phyloP scores from a whole-genome alignment of 2,888 invertebrate genomes.

The Drosophila picticornis region DNA sequence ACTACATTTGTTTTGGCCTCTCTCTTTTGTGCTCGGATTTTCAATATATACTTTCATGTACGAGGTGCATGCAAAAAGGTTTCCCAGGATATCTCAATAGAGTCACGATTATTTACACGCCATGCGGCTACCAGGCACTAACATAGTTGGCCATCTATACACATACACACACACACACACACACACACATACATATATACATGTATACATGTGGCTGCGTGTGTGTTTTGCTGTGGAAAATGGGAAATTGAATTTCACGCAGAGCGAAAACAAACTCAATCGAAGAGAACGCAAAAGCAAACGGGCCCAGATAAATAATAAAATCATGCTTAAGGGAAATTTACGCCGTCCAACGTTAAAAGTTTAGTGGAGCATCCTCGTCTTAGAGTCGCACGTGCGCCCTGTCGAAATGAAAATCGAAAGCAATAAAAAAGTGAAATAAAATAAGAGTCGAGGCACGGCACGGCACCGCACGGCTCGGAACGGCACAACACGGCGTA shows the following conservation, averaged over 20 bases:
- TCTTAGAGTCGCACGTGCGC: constrained; percentile 72
- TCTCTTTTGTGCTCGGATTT: constrained; percentile 33
- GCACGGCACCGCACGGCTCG: constrained; percentile 1
- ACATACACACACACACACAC: not conserved
- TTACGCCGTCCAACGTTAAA: constrained; percentile 70
- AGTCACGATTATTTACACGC: constrained; percentile 67
- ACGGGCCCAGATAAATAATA: constrained; percentile 56
- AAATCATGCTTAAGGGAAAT: constrained; percentile 77
- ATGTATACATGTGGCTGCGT: constrained; percentile 2
- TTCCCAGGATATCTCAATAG: constrained; percentile 57
- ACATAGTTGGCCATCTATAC: constrained; percentile 25
- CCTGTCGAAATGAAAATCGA: constrained; percentile 82
- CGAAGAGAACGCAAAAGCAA: constrained; percentile 35
- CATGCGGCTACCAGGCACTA: constrained; percentile 24
- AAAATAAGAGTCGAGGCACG: constrained; percentile 28
- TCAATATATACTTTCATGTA: constrained; percentile 23
- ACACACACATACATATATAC: not conserved
- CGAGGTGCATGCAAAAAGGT: constrained; percentile 59
- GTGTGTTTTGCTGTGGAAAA: constrained; percentile 58
- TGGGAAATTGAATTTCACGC: constrained; percentile 81
- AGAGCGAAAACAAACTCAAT: constrained; percentile 72
- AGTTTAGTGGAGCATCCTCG: constrained; percentile 64
- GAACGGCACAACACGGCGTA: constrained; percentile 51
- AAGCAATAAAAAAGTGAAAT: constrained; percentile 80
- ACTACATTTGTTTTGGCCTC: constrained; percentile 70